A percentile compares a stretch with the other conserved stretches of the same genome.
Conservation (phyloP, 2,113 vertebrate genomes). For the Hepsetus odoe region DNA sequence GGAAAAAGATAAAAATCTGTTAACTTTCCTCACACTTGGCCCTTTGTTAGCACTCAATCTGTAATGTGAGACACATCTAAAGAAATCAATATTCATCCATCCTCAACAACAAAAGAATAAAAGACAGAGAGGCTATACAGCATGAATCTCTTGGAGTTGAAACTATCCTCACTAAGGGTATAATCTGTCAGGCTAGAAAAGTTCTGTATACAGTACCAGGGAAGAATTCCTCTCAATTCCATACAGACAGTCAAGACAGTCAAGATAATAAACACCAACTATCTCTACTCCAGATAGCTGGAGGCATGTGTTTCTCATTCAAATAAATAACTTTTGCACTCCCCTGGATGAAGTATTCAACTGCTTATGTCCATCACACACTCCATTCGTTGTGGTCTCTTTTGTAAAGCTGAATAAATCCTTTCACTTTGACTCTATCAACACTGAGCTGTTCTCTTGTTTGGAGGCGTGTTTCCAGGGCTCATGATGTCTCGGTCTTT, state of each 20-base stretch:
- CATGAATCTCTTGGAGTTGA: conserved; percentile 28
- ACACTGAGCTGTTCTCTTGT: background rate
- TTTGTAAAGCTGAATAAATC: background rate
- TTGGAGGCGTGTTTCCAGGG: background rate
- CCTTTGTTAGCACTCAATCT: background rate
- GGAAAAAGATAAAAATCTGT: conserved; percentile 37
- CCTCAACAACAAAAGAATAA: conserved; percentile 30
- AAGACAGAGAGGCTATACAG: conserved; percentile 19
- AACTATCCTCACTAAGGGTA: conserved; percentile 24
- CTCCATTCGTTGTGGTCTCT: no score
- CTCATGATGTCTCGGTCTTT: conserved; percentile 2
- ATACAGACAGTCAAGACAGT: background rate
- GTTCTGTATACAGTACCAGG: background rate
- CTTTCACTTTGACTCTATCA: background rate
- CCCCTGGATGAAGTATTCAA: background rate
- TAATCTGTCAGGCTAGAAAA: conserved; percentile 25
- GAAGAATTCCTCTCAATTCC: background rate
- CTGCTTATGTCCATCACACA: background rate
- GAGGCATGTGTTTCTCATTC: background rate
- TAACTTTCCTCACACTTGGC: background rate
- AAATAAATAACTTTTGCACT: background rate
- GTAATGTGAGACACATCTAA: conserved; percentile 42
- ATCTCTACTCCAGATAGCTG: background rate
- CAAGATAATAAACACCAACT: background rate
- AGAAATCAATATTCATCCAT: conserved; percentile 42